phyloP scores from a whole-genome alignment of 2,888 invertebrate species.

The Lissonota sp. region DNA sequence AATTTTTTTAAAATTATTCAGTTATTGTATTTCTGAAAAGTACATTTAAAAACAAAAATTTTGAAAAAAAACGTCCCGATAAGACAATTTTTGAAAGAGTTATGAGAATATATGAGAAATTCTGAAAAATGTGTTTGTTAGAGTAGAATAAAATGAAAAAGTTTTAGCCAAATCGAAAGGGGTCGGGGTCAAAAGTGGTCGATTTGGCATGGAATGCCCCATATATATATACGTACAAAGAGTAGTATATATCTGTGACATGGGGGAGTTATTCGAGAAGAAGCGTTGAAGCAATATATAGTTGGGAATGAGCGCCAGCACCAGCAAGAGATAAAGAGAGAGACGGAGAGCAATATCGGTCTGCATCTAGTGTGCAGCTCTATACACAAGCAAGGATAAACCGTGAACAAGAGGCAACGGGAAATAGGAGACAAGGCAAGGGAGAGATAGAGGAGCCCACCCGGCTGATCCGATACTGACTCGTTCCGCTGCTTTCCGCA shows the following conservation, averaged over 20 bases:
- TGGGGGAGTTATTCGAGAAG: constrained; percentile 34
- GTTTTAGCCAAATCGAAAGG: too few species aligned
- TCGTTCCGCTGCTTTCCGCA: constrained; percentile 52
- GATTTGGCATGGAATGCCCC: too few species aligned
- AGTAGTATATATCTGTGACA: constrained; percentile 11
- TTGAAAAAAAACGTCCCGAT: too few species aligned
- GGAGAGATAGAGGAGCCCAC: constrained; percentile 39
- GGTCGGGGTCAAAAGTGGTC: too few species aligned
- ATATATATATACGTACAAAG: neutral
- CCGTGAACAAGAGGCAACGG: constrained; percentile 34
- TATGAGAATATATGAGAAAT: too few species aligned
- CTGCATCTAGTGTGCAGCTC: neutral
- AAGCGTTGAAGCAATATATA: neutral
- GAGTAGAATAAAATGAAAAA: too few species aligned
- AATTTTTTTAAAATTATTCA: too few species aligned
- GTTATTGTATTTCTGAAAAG: too few species aligned
- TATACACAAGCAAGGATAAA: constrained; percentile 3
- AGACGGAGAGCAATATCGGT: neutral
- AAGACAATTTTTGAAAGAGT: too few species aligned
- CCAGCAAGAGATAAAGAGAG: neutral
- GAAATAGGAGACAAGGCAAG: constrained; percentile 66
- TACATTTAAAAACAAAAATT: too few species aligned
- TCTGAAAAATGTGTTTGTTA: too few species aligned
- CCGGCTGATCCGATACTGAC: constrained; percentile 53
- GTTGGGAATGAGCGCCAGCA: constrained; percentile 3